Conservation (phyloP, 2,113 vertebrate species). For the Phalacrocorax carbo region DNA sequence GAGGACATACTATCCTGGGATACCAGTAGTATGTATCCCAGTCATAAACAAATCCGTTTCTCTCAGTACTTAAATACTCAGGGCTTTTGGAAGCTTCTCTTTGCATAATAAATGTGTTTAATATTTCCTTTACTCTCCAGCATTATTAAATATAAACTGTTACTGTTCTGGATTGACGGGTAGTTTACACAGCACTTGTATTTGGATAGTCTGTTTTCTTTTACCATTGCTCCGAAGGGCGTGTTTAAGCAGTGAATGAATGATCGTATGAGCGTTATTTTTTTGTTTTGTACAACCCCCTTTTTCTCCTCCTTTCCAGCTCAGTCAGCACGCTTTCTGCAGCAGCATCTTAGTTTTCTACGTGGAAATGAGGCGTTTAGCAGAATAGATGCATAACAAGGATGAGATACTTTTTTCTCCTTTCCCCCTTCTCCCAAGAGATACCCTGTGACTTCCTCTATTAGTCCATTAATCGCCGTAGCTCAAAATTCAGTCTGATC, state of each 20-base stretch:
- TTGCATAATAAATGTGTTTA: not conserved
- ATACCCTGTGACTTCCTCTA: constrained; percentile 46
- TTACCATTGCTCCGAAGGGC: not conserved
- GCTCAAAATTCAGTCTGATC: constrained; percentile 60
- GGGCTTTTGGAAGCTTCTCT: constrained; percentile 25
- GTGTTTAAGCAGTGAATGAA: constrained; percentile 4
- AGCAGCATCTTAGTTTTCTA: constrained; percentile 12
- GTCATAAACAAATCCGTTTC: not conserved
- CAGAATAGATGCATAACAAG: constrained; percentile 9
- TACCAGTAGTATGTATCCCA: not conserved
- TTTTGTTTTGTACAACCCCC: not conserved
- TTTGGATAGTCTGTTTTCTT: constrained; percentile 4
- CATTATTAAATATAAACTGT: constrained; percentile 15
- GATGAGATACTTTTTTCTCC: not conserved
- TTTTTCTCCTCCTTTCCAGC: not conserved
- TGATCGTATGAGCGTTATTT: not conserved
- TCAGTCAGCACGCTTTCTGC: constrained; percentile 1
- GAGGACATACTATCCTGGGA: not conserved
- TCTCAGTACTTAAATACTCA: not conserved
- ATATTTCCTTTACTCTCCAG: not conserved
- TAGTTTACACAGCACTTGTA: not conserved
- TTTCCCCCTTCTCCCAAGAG: constrained; percentile 1
- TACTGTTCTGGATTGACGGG: not conserved
- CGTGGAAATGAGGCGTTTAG: not conserved
- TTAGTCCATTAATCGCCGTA: constrained; percentile 57